phyloP scores from a whole-genome alignment of 2,113 vertebrate genomes.

The Globicephala melas region DNA sequence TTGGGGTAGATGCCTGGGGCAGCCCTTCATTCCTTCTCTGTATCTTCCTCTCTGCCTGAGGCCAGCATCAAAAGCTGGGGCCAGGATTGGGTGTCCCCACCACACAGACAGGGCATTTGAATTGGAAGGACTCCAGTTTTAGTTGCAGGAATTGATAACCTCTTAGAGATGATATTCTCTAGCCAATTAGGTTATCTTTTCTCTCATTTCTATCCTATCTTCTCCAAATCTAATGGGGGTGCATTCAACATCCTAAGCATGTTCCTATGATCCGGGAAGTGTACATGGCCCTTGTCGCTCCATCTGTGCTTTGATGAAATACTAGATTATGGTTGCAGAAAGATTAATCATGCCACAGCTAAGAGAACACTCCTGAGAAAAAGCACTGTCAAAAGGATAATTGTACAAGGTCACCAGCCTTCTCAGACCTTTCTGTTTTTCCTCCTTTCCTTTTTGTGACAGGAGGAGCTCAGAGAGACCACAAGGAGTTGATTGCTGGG shows the following conservation, averaged over 20 bases:
- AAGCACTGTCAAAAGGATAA: constrained; percentile 13
- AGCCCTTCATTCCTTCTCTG: not conserved
- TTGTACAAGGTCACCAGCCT: constrained; percentile 28
- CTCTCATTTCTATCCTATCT: not conserved
- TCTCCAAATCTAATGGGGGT: not conserved
- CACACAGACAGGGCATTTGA: not conserved
- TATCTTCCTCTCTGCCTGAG: not conserved
- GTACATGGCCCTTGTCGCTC: not conserved
- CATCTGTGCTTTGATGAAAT: constrained; percentile 31
- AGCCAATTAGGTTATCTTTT: not conserved
- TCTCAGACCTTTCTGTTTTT: not conserved
- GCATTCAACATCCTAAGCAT: not conserved
- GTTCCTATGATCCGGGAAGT: not conserved
- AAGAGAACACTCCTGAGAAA: constrained; percentile 42
- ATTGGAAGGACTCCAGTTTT: not conserved
- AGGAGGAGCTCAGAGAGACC: not conserved
- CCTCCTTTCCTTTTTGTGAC: not conserved
- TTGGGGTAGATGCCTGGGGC: not conserved
- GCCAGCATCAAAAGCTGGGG: not conserved
- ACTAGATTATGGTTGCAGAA: constrained; percentile 6
- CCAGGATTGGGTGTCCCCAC: not conserved
- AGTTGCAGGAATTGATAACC: not conserved
- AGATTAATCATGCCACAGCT: constrained; percentile 45
- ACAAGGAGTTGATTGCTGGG: not conserved
- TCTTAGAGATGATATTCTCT: not conserved